These are phyloP conservation scores for Nibea coibor DNA, from an alignment of 2,113 vertebrate genomes.

Conservation along the genomic window DNA sequence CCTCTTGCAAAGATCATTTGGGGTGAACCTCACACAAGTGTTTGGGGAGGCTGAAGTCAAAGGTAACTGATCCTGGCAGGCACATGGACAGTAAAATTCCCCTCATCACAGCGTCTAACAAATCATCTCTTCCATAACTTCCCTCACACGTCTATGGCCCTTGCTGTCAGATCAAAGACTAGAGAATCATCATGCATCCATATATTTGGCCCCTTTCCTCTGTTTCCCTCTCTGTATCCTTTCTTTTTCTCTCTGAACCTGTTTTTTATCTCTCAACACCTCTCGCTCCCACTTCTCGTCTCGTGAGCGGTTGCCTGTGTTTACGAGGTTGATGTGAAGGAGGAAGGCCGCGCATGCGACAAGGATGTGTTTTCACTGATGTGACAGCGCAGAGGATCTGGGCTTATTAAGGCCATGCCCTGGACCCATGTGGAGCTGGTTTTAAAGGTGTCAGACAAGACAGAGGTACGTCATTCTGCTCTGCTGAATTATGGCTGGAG, in stretches of 20 bases:
- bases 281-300: constrained; percentile 37
- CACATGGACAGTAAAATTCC: constrained; percentile 74
- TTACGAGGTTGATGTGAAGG: constrained; percentile 50
- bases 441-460: constrained; percentile 81
- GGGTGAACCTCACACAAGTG: constrained; percentile 59
- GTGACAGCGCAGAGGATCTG: constrained; percentile 67
- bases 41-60: constrained; percentile 48
- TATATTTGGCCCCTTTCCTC: constrained; percentile 43
- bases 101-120: constrained; percentile 70
- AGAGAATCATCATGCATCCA: constrained; percentile 44
- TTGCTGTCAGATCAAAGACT: constrained; percentile 69
- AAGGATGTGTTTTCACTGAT: constrained; percentile 50
- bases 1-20: constrained; percentile 63
- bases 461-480: constrained; percentile 73
- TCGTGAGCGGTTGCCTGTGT: constrained; percentile 27
- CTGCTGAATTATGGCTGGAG: constrained; percentile 74
- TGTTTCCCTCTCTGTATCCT: constrained; percentile 14
- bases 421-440: constrained; percentile 80
- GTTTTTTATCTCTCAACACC: constrained; percentile 57
- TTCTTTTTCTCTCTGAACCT: constrained; percentile 9
- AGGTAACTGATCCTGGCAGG: constrained; percentile 61
- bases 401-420: constrained; percentile 63
- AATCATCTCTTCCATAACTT: constrained; percentile 76
- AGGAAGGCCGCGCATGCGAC: constrained; percentile 17
- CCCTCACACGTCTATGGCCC: constrained; percentile 63